Evolutionary conservation across 2,113 vertebrate genomes (phyloP), one percentile per base, ranked within the genome.

Genomic region (Daphoenositta chrysoptera): DNA sequence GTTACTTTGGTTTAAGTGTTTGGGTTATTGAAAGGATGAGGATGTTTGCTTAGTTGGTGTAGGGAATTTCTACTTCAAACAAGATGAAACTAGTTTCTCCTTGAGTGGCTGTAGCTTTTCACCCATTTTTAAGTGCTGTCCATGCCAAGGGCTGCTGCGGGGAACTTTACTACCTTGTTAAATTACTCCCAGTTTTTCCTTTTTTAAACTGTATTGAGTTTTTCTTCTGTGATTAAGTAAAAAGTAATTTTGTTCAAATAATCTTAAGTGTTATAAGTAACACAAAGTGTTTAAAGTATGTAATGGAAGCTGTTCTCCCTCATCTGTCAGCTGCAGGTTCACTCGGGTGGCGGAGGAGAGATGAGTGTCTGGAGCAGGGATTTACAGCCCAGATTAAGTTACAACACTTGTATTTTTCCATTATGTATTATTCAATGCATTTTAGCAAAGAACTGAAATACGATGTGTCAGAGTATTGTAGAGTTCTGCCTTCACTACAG

Each of bases 11-110:
- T 66, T 90, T 23, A 83, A 39, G 73, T 63, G 39, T 76, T 87
- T 1, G 20, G 21, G 70, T 91, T 79, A 69, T 77, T 85, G 58
- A 83, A 89, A 71, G 53, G 70, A 69, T 79, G 86, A 79, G 58
- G 65, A 61, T 87, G 50, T 93, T 97, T 93, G 81, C 64, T 66
- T 87, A 64, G 45, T 15, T 76, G 2, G 1, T 57, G 24, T 68
- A 23, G 50, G 78, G 78, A 91, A 54, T 76, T 93, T 87, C 89
- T 79, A 45, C 70, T 87, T 79, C 68, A 91, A 94, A 87, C 87
- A 91, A 82, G 66, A 56, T 33, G 37, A 71, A 94, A 87, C 48
- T 11, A 15, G 39, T 89, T 95, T 48, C 33, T 81, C 87, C 39
- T 87, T 75, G 65, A 71, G 44, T 45, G 69, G 66, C 61, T 85